Base-by-base conservation (phyloP, 23 tunicate genomes). In the Oikopleura dioica region DNA sequence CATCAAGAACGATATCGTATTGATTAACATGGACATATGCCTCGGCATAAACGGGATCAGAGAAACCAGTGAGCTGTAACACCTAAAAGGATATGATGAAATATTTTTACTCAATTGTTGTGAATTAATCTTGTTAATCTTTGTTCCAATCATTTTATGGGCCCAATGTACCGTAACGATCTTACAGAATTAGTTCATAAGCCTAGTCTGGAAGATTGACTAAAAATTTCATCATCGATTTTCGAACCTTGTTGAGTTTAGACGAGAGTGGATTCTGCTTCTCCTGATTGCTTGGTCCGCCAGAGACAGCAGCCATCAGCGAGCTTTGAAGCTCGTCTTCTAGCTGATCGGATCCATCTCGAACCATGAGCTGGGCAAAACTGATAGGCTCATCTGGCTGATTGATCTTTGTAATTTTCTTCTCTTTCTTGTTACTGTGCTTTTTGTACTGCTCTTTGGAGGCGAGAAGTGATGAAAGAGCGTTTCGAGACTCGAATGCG, bases 341-440 rank as follows among this genome's bases (percentile, higher is more conserved):
- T 0, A 85, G 69, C 16, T 92, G 79, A 1, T 89, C 97, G 0
- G 92, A 63, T 35, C 85, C 97, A 4, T 82, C 84, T 78, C 82
- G 85, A 21, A 81, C 97, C 26, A 80, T 84, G 1, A 91, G 84
- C 78, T 91, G 97, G 24, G 76, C 77, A 80, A 91, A 91, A 58
- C 80, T 85, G 82, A 91, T 91, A 58, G 97, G 95, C 76, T 91
- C 97, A 51, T 91, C 97, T 28, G 97, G 81, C 92, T 91, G 55
- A 44, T 44, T 44, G 16, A 9, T 9, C 16, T 9, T 9, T 9
- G 16, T 44, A 9, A 9, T 44, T 44, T 44, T 44, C 55, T 44
- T 44, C 55, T 44, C 55, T 16, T 44, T 16, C 16, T 44, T 44
- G n/a, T n/a, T n/a, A n/a, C n/a, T n/a, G n/a, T n/a, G n/a, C n/a